Evolutionary conservation across 2,113 vertebrate species (phyloP).

Genomic region (Spea multiplicata): DNA sequence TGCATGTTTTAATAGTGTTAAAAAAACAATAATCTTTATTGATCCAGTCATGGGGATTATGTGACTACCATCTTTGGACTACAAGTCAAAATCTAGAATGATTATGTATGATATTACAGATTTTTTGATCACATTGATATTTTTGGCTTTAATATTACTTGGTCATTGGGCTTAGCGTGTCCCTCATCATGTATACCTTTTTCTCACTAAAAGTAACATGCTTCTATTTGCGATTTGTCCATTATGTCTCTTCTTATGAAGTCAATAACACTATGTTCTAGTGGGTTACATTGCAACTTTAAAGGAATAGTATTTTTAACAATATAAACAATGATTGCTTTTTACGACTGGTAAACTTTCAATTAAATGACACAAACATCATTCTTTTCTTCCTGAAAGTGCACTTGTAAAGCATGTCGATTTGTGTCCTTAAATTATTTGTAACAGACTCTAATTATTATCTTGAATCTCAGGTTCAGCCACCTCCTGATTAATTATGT

Average conservation of each 20-base stretch:
- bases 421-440: conserved; percentile 31
- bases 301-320: neutral
- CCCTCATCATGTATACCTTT: neutral
- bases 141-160: no score
- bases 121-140: no score
- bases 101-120: no score
- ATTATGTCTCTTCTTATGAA: conserved; percentile 5
- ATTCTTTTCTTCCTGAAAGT: neutral
- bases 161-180: no score
- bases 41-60: no score
- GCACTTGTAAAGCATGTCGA: neutral
- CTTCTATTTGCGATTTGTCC: no score
- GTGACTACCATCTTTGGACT: no score
- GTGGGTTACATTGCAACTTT: neutral
- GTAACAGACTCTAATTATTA: conserved; percentile 50
- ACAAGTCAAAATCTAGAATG: no score
- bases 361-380: neutral
- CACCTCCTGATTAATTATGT: conserved; percentile 45
- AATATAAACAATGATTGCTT: neutral
- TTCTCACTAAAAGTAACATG: no score
- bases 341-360: neutral
- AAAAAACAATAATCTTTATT: no score
- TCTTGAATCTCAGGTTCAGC: conserved; percentile 45
- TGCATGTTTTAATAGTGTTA: no score
- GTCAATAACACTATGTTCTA: neutral